These are phyloP conservation scores for Nezara viridula DNA, from an alignment of 2,888 invertebrate species.

Conservation along the genomic window DNA sequence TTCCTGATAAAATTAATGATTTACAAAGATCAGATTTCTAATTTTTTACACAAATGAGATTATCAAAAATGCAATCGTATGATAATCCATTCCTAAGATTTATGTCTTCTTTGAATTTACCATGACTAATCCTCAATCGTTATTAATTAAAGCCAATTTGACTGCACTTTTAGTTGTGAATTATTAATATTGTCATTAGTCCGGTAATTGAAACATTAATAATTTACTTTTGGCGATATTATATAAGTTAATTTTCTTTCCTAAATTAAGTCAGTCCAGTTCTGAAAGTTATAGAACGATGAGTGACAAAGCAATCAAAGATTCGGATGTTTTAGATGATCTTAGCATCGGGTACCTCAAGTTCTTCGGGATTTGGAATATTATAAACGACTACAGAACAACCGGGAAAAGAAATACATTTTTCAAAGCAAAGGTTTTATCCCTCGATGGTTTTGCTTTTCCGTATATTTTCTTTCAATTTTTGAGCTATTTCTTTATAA, in stretches of 20 bases:
- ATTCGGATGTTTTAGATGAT: neutral
- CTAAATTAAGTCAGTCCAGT: neutral
- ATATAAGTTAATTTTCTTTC: too few relatives aligned
- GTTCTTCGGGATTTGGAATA: neutral
- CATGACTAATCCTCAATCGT: neutral
- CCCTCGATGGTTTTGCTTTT: neutral
- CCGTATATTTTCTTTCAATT: neutral
- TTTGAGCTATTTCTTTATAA: neutral
- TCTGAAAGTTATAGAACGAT: neutral
- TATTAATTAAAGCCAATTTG: neutral
- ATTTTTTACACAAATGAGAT: neutral
- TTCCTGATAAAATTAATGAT: neutral
- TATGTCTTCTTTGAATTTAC: neutral
- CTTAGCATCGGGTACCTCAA: neutral
- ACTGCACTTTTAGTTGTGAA: too few relatives aligned
- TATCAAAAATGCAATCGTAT: neutral
- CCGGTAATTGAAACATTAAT: too few relatives aligned
- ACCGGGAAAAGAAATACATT: neutral
- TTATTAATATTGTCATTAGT: too few relatives aligned
- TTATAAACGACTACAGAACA: neutral
- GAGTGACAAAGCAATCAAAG: neutral
- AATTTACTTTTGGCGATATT: too few relatives aligned
- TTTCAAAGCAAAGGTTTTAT: neutral
- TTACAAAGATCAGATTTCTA: neutral
- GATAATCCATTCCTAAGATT: neutral